These are phyloP conservation scores for Corvus moneduloides DNA, from an alignment of 2,113 vertebrate genomes.

Conservation along the genomic window DNA sequence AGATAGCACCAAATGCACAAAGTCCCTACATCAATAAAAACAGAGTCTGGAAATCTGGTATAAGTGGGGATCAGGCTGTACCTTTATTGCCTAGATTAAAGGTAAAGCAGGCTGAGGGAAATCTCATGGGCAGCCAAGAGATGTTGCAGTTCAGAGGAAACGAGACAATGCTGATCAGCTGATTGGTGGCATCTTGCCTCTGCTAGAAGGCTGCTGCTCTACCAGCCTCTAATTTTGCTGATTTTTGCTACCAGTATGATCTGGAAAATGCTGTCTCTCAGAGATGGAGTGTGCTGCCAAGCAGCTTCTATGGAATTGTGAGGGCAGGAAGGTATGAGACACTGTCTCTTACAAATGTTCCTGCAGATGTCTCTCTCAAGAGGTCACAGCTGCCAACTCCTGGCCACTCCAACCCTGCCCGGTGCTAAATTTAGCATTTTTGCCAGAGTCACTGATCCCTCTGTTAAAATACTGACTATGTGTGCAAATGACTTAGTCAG, in stretches of 20 bases:
- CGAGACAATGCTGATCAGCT: neutral
- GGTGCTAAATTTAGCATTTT: constrained; percentile 20
- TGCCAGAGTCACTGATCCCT: constrained; percentile 41
- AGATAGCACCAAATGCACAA: neutral
- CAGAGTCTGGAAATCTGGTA: neutral
- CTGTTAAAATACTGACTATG: constrained; percentile 44
- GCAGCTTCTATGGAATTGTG: neutral
- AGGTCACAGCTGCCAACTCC: constrained; percentile 59
- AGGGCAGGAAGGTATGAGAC: constrained; percentile 37
- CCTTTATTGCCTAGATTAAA: neutral
- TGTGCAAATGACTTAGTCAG: constrained; percentile 11
- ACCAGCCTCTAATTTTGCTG: neutral
- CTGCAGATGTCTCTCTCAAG: constrained; percentile 58
- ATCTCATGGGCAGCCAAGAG: neutral
- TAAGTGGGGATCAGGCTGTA: neutral
- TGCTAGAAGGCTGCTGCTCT: neutral
- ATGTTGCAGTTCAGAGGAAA: neutral
- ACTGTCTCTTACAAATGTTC: neutral
- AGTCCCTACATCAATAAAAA: neutral
- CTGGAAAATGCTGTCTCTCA: neutral
- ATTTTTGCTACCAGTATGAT: neutral
- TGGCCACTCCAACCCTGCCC: constrained; percentile 17
- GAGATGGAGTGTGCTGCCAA: neutral
- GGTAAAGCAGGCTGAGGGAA: neutral
- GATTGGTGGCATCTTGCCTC: neutral